Conservation (phyloP, 2,888 invertebrate genomes). For the Brachyptera risi region DNA sequence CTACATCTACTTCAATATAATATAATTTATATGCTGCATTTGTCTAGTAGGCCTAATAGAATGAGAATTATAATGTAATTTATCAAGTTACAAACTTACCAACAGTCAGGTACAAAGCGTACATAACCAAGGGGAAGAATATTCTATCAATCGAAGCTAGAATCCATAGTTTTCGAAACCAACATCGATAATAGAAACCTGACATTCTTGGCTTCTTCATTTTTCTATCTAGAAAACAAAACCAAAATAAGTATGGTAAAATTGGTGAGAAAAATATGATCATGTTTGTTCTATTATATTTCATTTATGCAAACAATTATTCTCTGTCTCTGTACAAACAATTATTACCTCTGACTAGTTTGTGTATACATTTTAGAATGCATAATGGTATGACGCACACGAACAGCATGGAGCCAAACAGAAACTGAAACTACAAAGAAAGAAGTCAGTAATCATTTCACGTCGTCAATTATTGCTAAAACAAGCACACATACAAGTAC, state of each 20-base stretch:
- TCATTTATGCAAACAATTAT: constrained; percentile 7
- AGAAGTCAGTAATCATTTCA: too few relatives aligned
- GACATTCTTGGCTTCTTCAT: constrained; percentile 46
- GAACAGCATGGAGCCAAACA: constrained; percentile 60
- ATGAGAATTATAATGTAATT: not conserved
- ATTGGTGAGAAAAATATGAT: constrained; percentile 7
- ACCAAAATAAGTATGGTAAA: constrained; percentile 22
- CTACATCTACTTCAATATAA: too few relatives aligned
- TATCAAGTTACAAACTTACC: constrained; percentile 49
- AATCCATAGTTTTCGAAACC: constrained; percentile 65
- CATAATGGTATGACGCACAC: constrained; percentile 62
- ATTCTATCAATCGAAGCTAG: constrained; percentile 68
- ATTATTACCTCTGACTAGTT: constrained; percentile 52
- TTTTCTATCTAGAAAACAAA: constrained; percentile 43
- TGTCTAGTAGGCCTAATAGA: too few relatives aligned
- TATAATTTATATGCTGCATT: too few relatives aligned
- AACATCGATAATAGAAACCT: constrained; percentile 44
- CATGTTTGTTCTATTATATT: constrained; percentile 10
- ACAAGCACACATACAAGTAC: too few relatives aligned
- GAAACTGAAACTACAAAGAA: constrained; percentile 64
- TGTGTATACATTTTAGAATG: constrained; percentile 56
- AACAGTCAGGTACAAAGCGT: constrained; percentile 66
- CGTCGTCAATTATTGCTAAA: too few relatives aligned
- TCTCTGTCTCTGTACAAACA: too few relatives aligned
- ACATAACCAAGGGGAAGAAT: constrained; percentile 69